Percentiles rank a stretch among this genome's conserved stretches.
Evolutionary conservation across 2,888 invertebrate genomes (phyloP).

Genomic region (Cheilosia variabilis): DNA sequence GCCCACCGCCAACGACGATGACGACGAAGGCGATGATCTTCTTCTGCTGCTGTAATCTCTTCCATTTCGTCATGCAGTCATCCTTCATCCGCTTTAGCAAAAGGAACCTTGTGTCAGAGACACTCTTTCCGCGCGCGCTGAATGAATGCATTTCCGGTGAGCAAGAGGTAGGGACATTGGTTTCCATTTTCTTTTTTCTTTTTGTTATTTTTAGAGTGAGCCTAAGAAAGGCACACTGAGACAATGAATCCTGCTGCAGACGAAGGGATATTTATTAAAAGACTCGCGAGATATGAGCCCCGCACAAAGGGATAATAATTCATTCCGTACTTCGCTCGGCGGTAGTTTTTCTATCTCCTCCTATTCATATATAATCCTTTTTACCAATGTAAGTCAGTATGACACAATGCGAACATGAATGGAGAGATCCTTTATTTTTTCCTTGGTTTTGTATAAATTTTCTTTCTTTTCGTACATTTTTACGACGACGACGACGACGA

Average conservation of each 20-base stretch:
- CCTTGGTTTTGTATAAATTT: conserved; percentile 37
- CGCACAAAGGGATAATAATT: conserved; percentile 70
- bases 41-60: conserved; percentile 28
- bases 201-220: conserved; percentile 22
- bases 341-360: conserved; percentile 24
- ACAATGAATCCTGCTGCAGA: conserved; percentile 61
- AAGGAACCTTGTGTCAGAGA: conserved; percentile 60
- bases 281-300: conserved; percentile 49
- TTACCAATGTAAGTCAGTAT: conserved; percentile 73
- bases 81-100: conserved; percentile 2
- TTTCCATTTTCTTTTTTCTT: not conserved
- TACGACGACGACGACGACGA: conserved; percentile 10
- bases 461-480: conserved; percentile 35
- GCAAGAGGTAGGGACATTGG: conserved; percentile 1
- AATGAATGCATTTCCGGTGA: conserved; percentile 68
- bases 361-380: conserved; percentile 43
- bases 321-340: conserved; percentile 36
- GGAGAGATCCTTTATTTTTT: conserved; percentile 42
- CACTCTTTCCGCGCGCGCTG: conserved; percentile 55
- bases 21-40: conserved; percentile 43
- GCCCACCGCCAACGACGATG: conserved; percentile 15
- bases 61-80: conserved; percentile 41
- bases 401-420: conserved; percentile 73
- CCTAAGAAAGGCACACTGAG: conserved; percentile 48
- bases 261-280: conserved; percentile 70